These are phyloP conservation scores for Urocolius indicus DNA, from an alignment of 2,113 vertebrate species.

Conservation along the genomic window DNA sequence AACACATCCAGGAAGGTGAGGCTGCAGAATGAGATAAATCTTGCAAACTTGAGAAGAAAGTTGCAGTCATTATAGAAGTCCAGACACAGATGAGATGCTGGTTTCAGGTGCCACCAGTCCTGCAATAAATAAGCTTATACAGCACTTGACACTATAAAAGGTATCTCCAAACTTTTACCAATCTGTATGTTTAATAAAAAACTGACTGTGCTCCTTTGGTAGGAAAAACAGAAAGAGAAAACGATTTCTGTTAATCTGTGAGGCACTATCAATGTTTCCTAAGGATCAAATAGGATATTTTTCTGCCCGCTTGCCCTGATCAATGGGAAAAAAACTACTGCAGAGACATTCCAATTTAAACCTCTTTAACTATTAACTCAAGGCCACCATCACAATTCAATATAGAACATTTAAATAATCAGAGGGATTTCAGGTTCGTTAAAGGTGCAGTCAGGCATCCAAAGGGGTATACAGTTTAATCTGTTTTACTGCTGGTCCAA, in stretches of 20 bases:
- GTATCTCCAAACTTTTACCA: not conserved
- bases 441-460: conserved; percentile 83
- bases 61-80: not conserved
- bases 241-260: not conserved
- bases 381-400: conserved; percentile 75
- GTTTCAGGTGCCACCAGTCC: not conserved
- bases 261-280: not conserved
- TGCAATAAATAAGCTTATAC: not conserved
- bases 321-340: conserved; percentile 54
- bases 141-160: not conserved
- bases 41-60: not conserved
- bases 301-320: conserved; percentile 55
- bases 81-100: not conserved
- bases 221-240: not conserved
- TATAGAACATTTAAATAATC: conserved; percentile 75
- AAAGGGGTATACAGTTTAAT: conserved; percentile 81
- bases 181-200: not conserved
- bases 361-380: conserved; percentile 77
- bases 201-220: not conserved
- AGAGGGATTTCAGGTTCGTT: conserved; percentile 81
- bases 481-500: conserved; percentile 81
- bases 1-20: not conserved
- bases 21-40: not conserved
- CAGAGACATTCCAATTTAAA: conserved; percentile 66
- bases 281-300: conserved; percentile 3